phyloP scores from a whole-genome alignment of 2,888 invertebrate species.

The Phengaris arion region DNA sequence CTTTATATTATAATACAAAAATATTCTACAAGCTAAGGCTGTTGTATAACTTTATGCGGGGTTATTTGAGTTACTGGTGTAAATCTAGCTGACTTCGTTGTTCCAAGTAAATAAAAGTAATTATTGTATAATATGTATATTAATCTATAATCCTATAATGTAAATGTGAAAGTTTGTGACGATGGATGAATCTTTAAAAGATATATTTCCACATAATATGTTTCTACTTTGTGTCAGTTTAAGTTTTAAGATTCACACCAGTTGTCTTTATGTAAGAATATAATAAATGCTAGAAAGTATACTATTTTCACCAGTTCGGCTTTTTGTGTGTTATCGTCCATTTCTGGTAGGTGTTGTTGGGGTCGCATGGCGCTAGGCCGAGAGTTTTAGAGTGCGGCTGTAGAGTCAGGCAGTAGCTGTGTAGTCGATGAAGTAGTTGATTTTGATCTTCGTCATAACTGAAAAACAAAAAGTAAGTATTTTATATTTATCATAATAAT shows the following conservation, averaged over 20 bases:
- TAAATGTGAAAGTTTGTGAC: no score
- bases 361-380: constrained; percentile 90
- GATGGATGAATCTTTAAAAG: no score
- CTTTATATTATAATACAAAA: constrained; percentile 26
- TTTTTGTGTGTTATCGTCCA: constrained; percentile 84
- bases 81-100: neutral
- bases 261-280: constrained; percentile 2
- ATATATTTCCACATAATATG: no score
- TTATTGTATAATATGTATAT: no score
- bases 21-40: constrained; percentile 24
- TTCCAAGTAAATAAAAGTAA: neutral
- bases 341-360: constrained; percentile 91
- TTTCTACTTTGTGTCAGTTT: neutral
- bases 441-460: constrained; percentile 87
- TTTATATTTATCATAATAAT: no score
- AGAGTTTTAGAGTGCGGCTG: constrained; percentile 90
- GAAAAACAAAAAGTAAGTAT: constrained; percentile 32
- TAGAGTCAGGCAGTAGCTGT: constrained; percentile 89
- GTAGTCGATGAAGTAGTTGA: constrained; percentile 86
- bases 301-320: constrained; percentile 58
- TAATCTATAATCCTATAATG: no score
- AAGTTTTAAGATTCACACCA: neutral
- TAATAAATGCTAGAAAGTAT: neutral
- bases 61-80: neutral
- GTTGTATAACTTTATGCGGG: constrained; percentile 8